phyloP scores from a whole-genome alignment of 1,140 invertebrate genomes.

The Leguminivora glycinivorella region DNA sequence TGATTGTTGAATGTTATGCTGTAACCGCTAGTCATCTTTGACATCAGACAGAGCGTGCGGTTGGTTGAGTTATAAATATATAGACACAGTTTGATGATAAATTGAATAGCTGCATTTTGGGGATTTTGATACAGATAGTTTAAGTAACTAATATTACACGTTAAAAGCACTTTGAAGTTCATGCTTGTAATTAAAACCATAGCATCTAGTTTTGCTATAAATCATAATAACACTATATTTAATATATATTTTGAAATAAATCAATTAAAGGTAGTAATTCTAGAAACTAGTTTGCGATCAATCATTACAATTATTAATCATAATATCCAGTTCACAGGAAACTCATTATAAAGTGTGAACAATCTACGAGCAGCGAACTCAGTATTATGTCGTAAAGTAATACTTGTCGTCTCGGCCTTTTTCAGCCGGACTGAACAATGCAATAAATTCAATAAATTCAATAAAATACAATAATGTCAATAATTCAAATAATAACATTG shows the following conservation, averaged over 20 bases:
- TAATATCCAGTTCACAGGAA: conserved; percentile 4
- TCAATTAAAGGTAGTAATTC: conserved; percentile 24
- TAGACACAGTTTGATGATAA: conserved; percentile 5
- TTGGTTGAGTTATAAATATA: conserved; percentile 1
- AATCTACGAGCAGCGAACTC: conserved; percentile 10
- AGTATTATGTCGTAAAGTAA: conserved; percentile 14
- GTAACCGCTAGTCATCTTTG: not conserved
- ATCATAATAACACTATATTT: conserved; percentile 24
- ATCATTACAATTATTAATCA: conserved; percentile 17
- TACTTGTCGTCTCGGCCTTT: not conserved
- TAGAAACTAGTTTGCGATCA: conserved; percentile 22
- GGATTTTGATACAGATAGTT: not conserved
- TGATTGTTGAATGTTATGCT: not conserved
- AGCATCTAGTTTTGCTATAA: conserved; percentile 20
- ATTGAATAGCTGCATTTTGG: conserved; percentile 14
- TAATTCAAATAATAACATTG: conserved; percentile 19
- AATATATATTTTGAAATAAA: conserved; percentile 23
- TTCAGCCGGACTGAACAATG: conserved; percentile 1
- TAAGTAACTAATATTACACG: conserved; percentile 25
- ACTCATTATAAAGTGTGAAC: conserved; percentile 13
- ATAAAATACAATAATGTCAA: conserved; percentile 18
- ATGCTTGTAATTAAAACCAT: conserved; percentile 28
- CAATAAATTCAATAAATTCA: conserved; percentile 16
- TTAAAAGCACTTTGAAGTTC: conserved; percentile 13
- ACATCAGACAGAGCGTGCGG: conserved; percentile 25